Base-by-base conservation (phyloP, 2,113 vertebrate species). In the Herpailurus yagouaroundi region DNA sequence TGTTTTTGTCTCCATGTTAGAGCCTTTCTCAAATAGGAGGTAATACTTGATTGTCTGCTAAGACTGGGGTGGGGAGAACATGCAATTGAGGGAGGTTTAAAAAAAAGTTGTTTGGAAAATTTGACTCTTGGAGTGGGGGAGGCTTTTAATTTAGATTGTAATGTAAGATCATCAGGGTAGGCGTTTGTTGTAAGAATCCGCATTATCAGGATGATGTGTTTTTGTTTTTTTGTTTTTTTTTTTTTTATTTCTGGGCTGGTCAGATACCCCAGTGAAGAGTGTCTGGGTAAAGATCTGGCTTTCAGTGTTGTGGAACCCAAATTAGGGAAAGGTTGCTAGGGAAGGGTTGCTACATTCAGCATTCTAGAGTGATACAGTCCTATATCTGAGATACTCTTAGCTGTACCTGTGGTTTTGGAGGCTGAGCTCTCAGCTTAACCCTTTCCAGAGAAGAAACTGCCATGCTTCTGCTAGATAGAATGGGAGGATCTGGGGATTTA, bases 31-130 rank as follows among this genome's bases (percentile, higher is more conserved):
- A 92, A n/a, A 52, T 71, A 57, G 48, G 38, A 91, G 31, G 2
- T 87, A 87, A 21, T 93, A 73, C 12, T 82, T 85, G 55, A 1
- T 97, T 64, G 55, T 77, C n/a, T 89, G 45, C 25, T 97, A 60
- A 94, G 64, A 91, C 33, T 29, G 16, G 57, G 21, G 33, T 36
- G 13, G 7, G 5, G 38, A 5, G 55, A 76, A 33, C 19, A 23
- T 25, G 4, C n/a, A 86, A 14, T 64, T 89, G 57, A 71, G 81
- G 45, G 52, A 63, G 82, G 0, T 31, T 66, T 16, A 31, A 57
- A 52, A 52, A 80, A 36, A 80, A 27, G 11, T 38, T 85, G 25
- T 77, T 88, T 93, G 27, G 25, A 57, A 93, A 68, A 60, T 89
- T 36, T 93, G 63, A 64, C 7, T 82, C 27, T 86, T 93, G 25